Evolutionary conservation across 2,888 invertebrate genomes (phyloP), one percentile per base, ranked within the genome.

Genomic region (Heliothis peltigera): DNA sequence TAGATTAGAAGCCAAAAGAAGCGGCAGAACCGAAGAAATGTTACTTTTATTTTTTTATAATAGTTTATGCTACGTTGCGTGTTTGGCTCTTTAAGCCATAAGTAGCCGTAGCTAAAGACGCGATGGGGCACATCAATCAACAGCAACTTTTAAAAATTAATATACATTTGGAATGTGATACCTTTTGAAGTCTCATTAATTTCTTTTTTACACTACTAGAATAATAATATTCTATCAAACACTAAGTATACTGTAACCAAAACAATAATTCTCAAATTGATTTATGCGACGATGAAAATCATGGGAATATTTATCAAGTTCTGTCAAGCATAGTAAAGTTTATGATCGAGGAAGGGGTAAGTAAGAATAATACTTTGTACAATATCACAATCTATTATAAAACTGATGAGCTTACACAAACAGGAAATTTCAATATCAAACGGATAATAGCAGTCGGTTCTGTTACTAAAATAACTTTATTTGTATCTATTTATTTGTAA

Each of bases 351-450:
- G 42, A 67, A 54, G 65, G 48, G 22, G 12, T 54, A 51, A 35
- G 35, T n/a, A 22, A 32, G 48, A 67, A 58, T 53, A 71, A 64
- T 55, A 70, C 51, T 65, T 64, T 21, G 60, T 47, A 53, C 51
- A 57, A 55, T 75, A 75, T 63, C 47, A 64, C 35, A 76, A 64
- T 64, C 55, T 55, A 61, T 70, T 61, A 64, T 61, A 70, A 70
- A 69, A 57, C 48, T 64, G 54, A 65, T 70, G 60, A 60, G 64
- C 56, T 73, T 66, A 70, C 77, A 81, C 77, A 84, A 87, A 86
- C 86, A 86, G 87, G 86, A 87, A 85, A 78, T 70, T 76, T 72
- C 67, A 79, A 79, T 79, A 75, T 73, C 57, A 63, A 65, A 75
- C 75, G 71, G 79, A 81, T 81, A 81, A 75, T 63, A 64, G 65